Evolutionary conservation across 2,797 vertebrate genomes (phyloP), one percentile per base, ranked within the genome.

Genomic region (Aeoliscus strigatus): DNA sequence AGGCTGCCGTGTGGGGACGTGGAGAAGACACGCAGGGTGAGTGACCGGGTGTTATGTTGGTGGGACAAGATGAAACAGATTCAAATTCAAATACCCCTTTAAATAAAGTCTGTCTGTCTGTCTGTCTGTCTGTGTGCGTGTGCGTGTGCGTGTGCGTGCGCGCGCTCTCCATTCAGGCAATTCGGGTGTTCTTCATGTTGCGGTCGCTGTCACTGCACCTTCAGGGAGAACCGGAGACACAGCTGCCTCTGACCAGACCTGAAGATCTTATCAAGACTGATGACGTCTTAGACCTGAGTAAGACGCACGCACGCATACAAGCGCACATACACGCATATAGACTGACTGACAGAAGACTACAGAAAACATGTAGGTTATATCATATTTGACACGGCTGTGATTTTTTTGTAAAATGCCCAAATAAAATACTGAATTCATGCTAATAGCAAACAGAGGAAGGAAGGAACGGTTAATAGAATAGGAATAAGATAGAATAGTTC

Each of bases 151-250:
- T 39, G 41, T 58, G 25, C 37, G 10, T 59, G 28, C 47, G 39
- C 10, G 6, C 2, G 4, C 9, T 52, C 18, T 55, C 37, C 23
- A 15, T 26, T 18, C 51, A 99, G 96, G 94, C 96, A 2, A 99
- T 99, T 77, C 89, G 96, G 7, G 94, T 96, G 37, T 96, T 98
- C 87, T 97, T 99, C 75, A 96, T 98, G 94, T 69, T 98, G 51
- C 87, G 96, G 8, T 90, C 93, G 0, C 78, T 98, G 35, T 97
- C 94, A 0, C 86, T 96, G 31, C 90, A 94, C 41, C 89, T 99
- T 31, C 88, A 77, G 61, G 85, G 81, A 8, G 92, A 98, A 66
- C 92, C 85, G 0, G 96, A 99, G 79, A 98, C 91, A 4, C 96
- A 94, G 79, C 70, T 99, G 56, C 96, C 96, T 0, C 87, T 99